phyloP scores from a whole-genome alignment of 2,113 vertebrate species.

The Corythornis vintsioides region DNA sequence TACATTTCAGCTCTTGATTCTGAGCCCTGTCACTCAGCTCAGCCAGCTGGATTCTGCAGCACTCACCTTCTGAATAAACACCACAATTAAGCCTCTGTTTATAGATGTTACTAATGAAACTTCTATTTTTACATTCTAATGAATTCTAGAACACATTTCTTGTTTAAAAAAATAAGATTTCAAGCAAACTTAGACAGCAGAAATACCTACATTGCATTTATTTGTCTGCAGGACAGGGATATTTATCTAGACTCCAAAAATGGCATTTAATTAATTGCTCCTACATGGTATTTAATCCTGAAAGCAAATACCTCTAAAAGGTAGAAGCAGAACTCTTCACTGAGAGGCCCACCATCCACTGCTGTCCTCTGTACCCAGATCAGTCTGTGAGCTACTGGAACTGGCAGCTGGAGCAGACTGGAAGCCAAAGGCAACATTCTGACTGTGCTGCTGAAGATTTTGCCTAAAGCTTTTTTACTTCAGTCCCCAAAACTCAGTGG shows the following conservation, averaged over 20 bases:
- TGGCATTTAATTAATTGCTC: neutral
- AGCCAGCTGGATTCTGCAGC: neutral
- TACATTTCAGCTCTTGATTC: neutral
- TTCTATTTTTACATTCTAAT: constrained; percentile 1
- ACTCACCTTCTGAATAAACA: neutral
- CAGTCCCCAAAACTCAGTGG: neutral
- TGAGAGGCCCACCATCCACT: neutral
- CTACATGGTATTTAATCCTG: neutral
- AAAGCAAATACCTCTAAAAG: neutral
- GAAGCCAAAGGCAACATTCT: neutral
- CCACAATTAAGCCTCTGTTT: neutral
- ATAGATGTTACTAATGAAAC: neutral
- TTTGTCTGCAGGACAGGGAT: neutral
- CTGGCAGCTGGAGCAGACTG: neutral
- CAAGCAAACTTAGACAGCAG: neutral
- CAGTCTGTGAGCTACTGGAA: no score
- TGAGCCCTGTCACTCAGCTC: neutral
- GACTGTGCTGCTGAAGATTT: neutral
- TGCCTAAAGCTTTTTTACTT: neutral
- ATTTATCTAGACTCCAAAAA: neutral
- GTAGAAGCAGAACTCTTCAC: neutral
- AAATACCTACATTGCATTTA: neutral
- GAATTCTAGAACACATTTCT: neutral
- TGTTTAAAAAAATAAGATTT: neutral
- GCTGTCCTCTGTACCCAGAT: neutral